Conservation (phyloP, 2,797 vertebrate genomes). For the Erpetoichthys calabaricus region DNA sequence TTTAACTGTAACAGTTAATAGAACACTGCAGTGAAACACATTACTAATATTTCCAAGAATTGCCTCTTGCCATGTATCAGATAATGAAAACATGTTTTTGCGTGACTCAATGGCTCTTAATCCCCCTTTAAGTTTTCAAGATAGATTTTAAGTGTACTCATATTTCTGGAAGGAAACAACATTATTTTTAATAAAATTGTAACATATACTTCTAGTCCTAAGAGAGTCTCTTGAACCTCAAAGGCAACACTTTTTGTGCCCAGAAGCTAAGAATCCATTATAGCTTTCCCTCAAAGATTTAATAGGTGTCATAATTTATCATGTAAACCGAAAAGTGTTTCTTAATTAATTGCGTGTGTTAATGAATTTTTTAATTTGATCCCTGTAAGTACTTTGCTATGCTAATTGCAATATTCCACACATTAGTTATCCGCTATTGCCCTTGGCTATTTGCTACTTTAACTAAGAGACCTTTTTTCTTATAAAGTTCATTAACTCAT, state of each 20-base stretch:
- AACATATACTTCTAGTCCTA: conserved; percentile 52
- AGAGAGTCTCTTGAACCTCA: conserved; percentile 66
- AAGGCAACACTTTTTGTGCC: conserved; percentile 69
- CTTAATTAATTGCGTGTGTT: conserved; percentile 98
- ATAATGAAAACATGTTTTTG: conserved; percentile 26
- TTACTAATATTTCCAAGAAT: too few species aligned
- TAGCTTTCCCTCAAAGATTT: conserved; percentile 86
- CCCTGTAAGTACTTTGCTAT: conserved; percentile 99
- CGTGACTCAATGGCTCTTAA: conserved; percentile 6
- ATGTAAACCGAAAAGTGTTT: conserved; percentile 99
- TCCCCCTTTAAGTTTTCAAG: conserved; percentile 10
- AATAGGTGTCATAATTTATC: conserved; percentile 99
- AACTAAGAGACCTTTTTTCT: conserved; percentile 56
- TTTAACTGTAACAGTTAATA: too few species aligned
- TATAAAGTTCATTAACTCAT: conserved; percentile 72
- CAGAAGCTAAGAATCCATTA: conserved; percentile 89
- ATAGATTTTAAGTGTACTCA: conserved; percentile 7
- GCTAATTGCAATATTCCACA: conserved; percentile 99
- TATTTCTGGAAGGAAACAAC: conserved; percentile 31
- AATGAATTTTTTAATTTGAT: conserved; percentile 99
- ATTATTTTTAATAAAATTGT: conserved; percentile 57
- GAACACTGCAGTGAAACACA: too few species aligned
- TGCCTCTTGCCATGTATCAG: neutral
- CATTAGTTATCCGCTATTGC: conserved; percentile 99
- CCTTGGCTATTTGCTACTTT: conserved; percentile 97